phyloP scores from a whole-genome alignment of 2,797 vertebrate species.

The Ambastaia sidthimunki region DNA sequence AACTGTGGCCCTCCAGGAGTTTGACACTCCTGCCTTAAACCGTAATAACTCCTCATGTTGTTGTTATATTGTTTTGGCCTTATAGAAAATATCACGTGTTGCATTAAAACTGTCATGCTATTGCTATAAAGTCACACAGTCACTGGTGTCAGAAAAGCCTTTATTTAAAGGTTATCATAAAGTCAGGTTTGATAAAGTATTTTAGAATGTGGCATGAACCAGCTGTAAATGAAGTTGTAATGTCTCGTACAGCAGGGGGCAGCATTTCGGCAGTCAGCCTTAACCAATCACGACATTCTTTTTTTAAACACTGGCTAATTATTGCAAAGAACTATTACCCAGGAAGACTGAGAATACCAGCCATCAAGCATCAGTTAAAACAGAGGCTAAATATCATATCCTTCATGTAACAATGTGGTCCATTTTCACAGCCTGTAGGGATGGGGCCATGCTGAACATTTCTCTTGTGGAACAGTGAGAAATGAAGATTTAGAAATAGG shows the following conservation, averaged over 20 bases:
- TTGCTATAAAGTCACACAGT: neutral
- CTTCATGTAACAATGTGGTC: neutral
- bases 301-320: conserved; percentile 7
- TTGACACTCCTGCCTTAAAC: neutral
- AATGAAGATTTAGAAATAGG: neutral
- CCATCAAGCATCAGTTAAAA: neutral
- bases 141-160: neutral
- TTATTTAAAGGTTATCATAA: neutral
- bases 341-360: neutral
- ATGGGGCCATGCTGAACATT: neutral
- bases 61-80: neutral
- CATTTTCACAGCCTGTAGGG: neutral
- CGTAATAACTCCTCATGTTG: neutral
- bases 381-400: neutral
- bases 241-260: conserved; percentile 57
- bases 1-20: too few species aligned
- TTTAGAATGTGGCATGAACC: neutral
- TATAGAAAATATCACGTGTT: neutral
- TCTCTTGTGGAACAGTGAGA: neutral
- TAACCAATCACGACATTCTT: conserved; percentile 22
- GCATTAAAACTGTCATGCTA: neutral
- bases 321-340: neutral
- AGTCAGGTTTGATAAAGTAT: neutral
- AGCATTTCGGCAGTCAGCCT: conserved; percentile 50
- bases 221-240: conserved; percentile 22